Conservation (phyloP, 2,797 vertebrate species). For the Phaenicophaeus curvirostris region DNA sequence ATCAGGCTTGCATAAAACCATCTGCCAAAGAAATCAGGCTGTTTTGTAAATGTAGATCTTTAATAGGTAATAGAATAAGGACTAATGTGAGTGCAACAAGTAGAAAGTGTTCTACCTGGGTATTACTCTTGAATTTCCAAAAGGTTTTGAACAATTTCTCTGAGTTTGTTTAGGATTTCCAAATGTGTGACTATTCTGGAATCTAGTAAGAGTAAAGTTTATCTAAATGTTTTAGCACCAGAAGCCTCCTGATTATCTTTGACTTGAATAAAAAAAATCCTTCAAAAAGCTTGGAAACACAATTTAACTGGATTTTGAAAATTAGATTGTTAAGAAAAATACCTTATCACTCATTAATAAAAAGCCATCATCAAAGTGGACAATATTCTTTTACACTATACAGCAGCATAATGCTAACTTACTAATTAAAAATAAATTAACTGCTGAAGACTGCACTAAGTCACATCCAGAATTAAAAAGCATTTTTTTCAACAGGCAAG, state of each 20-base stretch:
- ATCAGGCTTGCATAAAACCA: background rate
- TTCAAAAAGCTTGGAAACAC: background rate
- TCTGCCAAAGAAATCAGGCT: background rate
- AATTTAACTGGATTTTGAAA: background rate
- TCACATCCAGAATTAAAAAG: background rate
- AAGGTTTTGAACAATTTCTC: background rate
- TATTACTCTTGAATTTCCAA: background rate
- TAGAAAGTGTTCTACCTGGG: background rate
- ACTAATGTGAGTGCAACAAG: background rate
- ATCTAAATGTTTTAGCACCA: background rate
- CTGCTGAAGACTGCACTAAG: background rate
- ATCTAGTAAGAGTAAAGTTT: background rate
- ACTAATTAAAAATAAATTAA: constrained; percentile 46
- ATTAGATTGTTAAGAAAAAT: background rate
- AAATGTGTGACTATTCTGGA: background rate
- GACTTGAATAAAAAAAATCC: background rate
- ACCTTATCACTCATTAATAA: background rate
- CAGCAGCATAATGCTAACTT: background rate
- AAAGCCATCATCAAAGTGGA: background rate
- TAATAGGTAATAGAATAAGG: background rate
- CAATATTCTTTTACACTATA: background rate
- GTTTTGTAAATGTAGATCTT: background rate
- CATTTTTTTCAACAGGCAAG: constrained; percentile 11
- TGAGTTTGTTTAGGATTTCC: background rate
- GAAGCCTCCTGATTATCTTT: background rate